phyloP scores from a whole-genome alignment of 2,888 invertebrate species.

The Autographa pulchrina region DNA sequence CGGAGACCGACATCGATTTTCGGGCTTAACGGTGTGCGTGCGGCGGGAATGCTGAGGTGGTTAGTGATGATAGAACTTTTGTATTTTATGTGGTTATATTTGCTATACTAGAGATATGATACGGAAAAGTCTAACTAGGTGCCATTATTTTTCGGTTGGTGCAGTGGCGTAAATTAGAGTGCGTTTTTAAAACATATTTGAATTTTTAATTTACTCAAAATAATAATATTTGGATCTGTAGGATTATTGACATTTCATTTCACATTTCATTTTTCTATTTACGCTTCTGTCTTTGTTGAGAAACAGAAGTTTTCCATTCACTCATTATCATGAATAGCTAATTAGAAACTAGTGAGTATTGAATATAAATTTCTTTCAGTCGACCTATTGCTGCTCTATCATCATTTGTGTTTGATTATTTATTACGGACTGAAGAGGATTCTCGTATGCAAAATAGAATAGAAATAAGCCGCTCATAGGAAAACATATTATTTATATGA shows the following conservation, averaged over 20 bases:
- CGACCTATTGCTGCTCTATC: background rate
- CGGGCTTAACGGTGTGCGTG: conserved; percentile 71
- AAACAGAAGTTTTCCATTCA: too few species aligned
- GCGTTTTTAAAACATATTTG: too few species aligned
- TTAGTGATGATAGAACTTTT: conserved; percentile 31
- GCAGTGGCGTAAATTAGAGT: too few species aligned
- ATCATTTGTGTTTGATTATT: background rate
- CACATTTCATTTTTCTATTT: too few species aligned
- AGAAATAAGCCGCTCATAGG: background rate
- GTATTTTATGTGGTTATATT: conserved; percentile 19
- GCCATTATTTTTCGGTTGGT: too few species aligned
- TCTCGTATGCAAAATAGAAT: background rate
- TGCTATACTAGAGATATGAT: conserved; percentile 1
- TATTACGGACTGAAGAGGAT: background rate
- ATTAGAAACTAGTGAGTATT: background rate
- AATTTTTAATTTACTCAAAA: too few species aligned
- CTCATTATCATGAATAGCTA: background rate
- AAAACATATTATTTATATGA: background rate
- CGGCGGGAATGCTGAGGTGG: conserved; percentile 36
- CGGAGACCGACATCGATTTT: conserved; percentile 84
- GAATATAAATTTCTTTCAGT: background rate
- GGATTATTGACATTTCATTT: too few species aligned
- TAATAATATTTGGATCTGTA: too few species aligned
- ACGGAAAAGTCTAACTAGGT: too few species aligned
- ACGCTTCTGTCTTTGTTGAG: too few species aligned